Base-by-base conservation (phyloP, 2,113 vertebrate genomes). In the Marmota flaviventris region DNA sequence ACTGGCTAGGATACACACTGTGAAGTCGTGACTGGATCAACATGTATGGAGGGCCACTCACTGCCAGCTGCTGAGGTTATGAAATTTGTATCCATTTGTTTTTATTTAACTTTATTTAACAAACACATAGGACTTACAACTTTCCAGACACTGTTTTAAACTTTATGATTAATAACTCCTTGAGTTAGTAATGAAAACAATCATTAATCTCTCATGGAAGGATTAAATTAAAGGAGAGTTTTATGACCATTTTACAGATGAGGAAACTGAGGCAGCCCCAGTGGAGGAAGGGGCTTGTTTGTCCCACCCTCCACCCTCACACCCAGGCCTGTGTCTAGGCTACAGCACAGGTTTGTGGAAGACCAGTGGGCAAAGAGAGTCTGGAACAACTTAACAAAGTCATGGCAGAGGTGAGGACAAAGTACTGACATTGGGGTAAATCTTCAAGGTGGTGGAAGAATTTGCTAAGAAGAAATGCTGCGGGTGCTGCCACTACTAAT, bases 141-240 rank as follows among this genome's bases (percentile, higher is more conserved):
- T 27, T 94, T 39, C 17, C 20, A 42, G 39, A 29, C 25, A 58
- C n/a, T 61, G 39, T 92, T 48, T 32, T 70, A 69, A 79, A 63
- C 58, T 45, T 94, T 53, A 42, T 67, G 34, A 78, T 58, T 82
- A 85, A 73, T 81, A 48, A 81, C 16, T 76, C 42, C 51, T n/a
- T 84, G 37, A 84, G 77, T 79, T 86, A 76, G 70, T 86, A 3
- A 37, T 85, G n/a, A 81, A 94, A 93, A 76, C 42, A 67, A 53
- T 45, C 24, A 34, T 70, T 73, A 58, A 25, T 70, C 34, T 27
- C 63, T 85, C 86, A 84, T 2, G 17, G 34, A 82, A 83, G 53
- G 13, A 51, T 92, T 61, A 86, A 79, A 76, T n/a, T 25, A 22
- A 39, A 48, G 48, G 51, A 42, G 79, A 56, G 4, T 65, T 82